Base-by-base conservation (phyloP, 2,888 invertebrate genomes). In the Chirona hameri region DNA sequence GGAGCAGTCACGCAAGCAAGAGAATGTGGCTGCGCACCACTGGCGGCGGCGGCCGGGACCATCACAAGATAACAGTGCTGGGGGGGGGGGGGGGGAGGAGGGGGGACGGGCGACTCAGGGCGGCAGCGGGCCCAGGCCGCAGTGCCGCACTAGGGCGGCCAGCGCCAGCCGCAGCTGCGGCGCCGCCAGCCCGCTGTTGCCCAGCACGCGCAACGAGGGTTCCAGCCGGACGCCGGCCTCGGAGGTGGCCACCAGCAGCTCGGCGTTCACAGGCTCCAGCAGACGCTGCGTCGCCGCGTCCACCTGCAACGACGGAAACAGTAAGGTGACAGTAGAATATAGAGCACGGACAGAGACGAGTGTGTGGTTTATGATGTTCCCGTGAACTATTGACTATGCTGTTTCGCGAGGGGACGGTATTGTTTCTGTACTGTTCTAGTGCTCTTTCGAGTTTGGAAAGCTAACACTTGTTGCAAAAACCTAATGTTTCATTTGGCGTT, bases 221-320 rank as follows among this genome's bases (percentile, higher is more conserved):
- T 39, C 24, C 76, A 76, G 76, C 46, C 39, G 24, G 24, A 46
- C 76, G 39, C 7, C 76, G 4, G 7, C 21, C 46, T 76, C 39
- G 1, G 76, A 76, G 76, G 76, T 46, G 10, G 76, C 76, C 76
- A 76, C 76, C 46, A 76, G 24, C 76, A 76, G 76, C 76, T 76
- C 39, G 24, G 76, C 76, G 27, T 76, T 46, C 27, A 76, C 76
- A 9, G 76, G 76, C 76, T 76, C 76, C 76, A 76, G 46, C 46
- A 76, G 46, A 21, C 76, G 76, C 76, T 76, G 76, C 24, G 76
- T 76, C 39, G 24, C 46, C 21, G 76, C 9, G 76, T 76, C 76
- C 76, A 76, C 76, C 76, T 76, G 76, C 24, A 24, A 15, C 15
- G 2, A 24, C 24, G 39, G 1, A 60, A 18, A 60, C 60, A 10